Evolutionary conservation across 2,113 vertebrate species (phyloP).

Genomic region (Aleadryas rufinucha): DNA sequence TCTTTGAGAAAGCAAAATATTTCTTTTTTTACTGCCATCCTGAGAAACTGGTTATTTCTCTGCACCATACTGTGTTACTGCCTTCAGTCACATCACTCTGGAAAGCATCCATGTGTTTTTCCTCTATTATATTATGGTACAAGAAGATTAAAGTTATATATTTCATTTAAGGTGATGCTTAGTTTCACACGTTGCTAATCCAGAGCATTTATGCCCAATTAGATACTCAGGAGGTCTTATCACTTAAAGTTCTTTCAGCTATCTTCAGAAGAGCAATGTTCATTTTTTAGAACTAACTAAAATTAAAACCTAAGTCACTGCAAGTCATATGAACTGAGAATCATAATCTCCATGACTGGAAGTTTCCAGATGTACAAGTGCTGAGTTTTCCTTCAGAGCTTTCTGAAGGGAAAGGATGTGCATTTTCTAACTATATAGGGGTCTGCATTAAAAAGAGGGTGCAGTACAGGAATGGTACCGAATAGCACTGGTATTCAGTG

Average conservation of each 20-base stretch:
- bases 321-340: background rate
- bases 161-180: constrained; percentile 7
- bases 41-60: background rate
- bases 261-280: background rate
- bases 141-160: background rate
- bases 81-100: background rate
- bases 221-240: background rate
- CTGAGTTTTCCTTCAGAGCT: background rate
- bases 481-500: background rate
- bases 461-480: background rate
- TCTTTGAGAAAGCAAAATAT: background rate
- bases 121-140: background rate
- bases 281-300: background rate
- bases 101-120: background rate
- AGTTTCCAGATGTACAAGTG: background rate
- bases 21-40: constrained; percentile 11
- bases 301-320: background rate
- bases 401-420: background rate
- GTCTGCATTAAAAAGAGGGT: background rate
- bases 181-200: background rate
- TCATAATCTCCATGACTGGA: background rate
- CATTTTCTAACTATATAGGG: background rate
- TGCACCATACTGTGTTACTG: background rate
- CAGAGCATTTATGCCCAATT: background rate
- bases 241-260: background rate